Conservation (phyloP, 2,888 invertebrate genomes). For the Spilosoma lubricipeda region DNA sequence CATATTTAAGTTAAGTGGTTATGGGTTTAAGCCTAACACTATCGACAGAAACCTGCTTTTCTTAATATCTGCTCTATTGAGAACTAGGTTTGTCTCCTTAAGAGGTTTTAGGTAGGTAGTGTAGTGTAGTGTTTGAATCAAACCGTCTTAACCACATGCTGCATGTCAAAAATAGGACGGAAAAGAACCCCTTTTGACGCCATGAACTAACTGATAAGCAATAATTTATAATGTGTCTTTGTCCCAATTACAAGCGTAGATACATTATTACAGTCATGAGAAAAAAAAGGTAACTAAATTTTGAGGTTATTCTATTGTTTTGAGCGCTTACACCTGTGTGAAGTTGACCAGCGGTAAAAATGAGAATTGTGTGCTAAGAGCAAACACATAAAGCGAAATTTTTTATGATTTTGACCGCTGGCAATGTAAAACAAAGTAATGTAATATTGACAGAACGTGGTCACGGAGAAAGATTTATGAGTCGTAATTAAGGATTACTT, state of each 20-base stretch:
- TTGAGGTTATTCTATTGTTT: conserved; percentile 5
- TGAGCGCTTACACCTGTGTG: background rate
- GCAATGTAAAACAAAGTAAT: background rate
- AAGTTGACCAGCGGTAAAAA: conserved; percentile 11
- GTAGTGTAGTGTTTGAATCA: too few species aligned
- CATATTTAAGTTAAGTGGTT: too few species aligned
- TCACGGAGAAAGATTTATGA: background rate
- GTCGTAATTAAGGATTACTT: background rate
- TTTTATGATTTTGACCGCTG: conserved; percentile 9
- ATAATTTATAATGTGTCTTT: too few species aligned
- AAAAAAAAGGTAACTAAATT: conserved; percentile 4
- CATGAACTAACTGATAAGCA: too few species aligned
- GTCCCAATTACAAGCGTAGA: background rate
- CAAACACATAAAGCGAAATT: conserved; percentile 15
- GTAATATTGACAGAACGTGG: conserved; percentile 6
- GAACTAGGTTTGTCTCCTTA: too few species aligned
- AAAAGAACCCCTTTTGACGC: too few species aligned
- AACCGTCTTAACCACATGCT: too few species aligned
- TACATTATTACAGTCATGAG: conserved; percentile 5
- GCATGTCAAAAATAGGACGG: too few species aligned
- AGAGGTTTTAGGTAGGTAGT: too few species aligned
- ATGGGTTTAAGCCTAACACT: too few species aligned
- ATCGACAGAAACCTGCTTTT: too few species aligned
- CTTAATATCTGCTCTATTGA: too few species aligned
- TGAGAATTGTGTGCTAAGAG: conserved; percentile 5